phyloP scores from a whole-genome alignment of 1,140 invertebrate species.

The Drosophila dunni region DNA sequence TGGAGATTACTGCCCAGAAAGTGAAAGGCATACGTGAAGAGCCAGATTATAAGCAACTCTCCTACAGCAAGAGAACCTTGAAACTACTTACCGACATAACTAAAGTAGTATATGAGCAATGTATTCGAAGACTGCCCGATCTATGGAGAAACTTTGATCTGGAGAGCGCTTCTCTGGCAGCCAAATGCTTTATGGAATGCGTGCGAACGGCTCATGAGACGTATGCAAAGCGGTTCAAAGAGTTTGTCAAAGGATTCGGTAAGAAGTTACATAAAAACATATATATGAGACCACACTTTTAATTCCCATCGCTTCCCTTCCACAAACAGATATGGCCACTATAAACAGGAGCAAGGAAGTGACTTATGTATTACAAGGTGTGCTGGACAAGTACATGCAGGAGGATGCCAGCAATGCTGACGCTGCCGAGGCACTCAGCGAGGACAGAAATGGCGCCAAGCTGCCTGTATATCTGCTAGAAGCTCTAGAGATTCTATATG shows the following conservation, averaged over 20 bases:
- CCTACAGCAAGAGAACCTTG: slow-evolving; percentile 70
- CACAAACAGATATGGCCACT: slow-evolving; percentile 62
- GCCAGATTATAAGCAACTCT: slow-evolving; percentile 76
- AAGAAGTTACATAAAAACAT: slow-evolving; percentile 2
- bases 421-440: slow-evolving; percentile 34
- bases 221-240: slow-evolving; percentile 84
- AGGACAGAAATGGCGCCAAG: slow-evolving; percentile 44
- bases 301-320: background rate
- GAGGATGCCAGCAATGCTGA: slow-evolving; percentile 40
- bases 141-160: slow-evolving; percentile 84
- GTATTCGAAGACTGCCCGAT: slow-evolving; percentile 74
- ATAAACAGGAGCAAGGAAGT: slow-evolving; percentile 55
- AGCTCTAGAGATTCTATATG: slow-evolving; percentile 69
- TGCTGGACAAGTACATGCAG: slow-evolving; percentile 67
- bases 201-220: slow-evolving; percentile 85
- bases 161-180: slow-evolving; percentile 81
- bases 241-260: slow-evolving; percentile 85
- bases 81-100: slow-evolving; percentile 80
- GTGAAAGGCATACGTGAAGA: slow-evolving; percentile 67
- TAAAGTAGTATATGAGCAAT: slow-evolving; percentile 82
- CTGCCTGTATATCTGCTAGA: slow-evolving; percentile 61
- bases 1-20: slow-evolving; percentile 52
- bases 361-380: slow-evolving; percentile 57
- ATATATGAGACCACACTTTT: background rate
- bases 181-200: slow-evolving; percentile 87